Evolutionary conservation across 2,888 invertebrate genomes (phyloP), one percentile per base, ranked within the genome.

Genomic region (Amphimallon solstitiale): DNA sequence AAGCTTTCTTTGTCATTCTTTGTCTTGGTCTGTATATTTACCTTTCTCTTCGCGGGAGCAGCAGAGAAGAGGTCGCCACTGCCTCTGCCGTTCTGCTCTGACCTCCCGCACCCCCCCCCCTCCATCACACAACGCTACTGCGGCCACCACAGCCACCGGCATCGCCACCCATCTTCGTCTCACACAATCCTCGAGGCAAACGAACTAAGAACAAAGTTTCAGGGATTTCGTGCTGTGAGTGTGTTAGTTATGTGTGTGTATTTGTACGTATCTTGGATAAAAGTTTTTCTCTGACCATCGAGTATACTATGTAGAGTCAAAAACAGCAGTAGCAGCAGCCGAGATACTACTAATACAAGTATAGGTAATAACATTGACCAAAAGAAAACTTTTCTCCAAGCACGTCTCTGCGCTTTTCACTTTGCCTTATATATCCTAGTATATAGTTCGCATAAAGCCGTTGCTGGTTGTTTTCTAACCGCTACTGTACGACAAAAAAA

Each of bases 181-280:
- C 68, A 67, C 70, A 67, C 66, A 69, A 70, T 72, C 75, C 74
- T 71, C 73, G 70, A 71, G 77, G 75, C 75, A 77, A 76, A 77
- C 75, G 75, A 77, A 76, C 74, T 76, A 75, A 77, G 76, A 75
- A 75, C 75, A 74, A 77, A 76, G 75, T 77, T 77, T 75, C 74
- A 69, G 69, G 72, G 74, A 73, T 73, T 73, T 72, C 69, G 70
- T 68, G 70, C 37, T 23, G 43, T 17, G 9, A 37, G 40, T 35
- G 54, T 29, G 37, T 34, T 35, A 35, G 35, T 17, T 19, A 9
- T 19, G 21, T 35, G 10, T n/a, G 7, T n/a, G 37, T 21, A 19
- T 54, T 37, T 40, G 54, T 37, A n/a, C 15, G 7, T 19, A 19
- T 35, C n/a, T 34, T 54, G 34, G 38, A 40, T 23, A 37, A 40